A percentile compares a stretch with the other conserved stretches of the same genome.
These are phyloP conservation scores for Microcaecilia unicolor DNA, from an alignment of 2,797 vertebrate species.

Conservation along the genomic window DNA sequence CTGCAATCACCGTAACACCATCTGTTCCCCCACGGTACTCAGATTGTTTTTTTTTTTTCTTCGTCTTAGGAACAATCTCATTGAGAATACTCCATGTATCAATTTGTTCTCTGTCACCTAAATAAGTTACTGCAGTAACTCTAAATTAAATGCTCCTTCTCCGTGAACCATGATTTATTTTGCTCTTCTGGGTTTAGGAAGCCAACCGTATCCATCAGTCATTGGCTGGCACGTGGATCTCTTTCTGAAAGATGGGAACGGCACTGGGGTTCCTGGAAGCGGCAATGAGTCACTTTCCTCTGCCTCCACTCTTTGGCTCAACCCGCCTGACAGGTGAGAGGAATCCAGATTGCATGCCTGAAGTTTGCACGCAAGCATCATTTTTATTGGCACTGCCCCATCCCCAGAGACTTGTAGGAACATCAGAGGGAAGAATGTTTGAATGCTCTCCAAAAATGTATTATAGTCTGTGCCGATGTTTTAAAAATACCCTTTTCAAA, in stretches of 20 bases:
- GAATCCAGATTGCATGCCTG: neutral
- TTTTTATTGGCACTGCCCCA: too few species aligned
- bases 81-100: too few species aligned
- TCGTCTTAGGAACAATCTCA: too few species aligned
- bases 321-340: conserved; percentile 4
- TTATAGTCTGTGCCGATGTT: neutral
- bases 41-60: too few species aligned
- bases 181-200: conserved; percentile 7
- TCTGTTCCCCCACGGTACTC: too few species aligned
- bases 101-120: conserved; percentile 1
- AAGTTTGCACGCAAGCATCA: neutral
- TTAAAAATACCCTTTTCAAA: conserved; percentile 8
- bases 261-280: conserved; percentile 10
- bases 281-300: neutral
- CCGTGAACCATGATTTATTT: neutral
- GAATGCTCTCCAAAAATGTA: conserved; percentile 5
- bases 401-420: conserved; percentile 1
- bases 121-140: neutral
- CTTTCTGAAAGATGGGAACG: neutral
- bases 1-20: too few species aligned
- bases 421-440: conserved; percentile 3
- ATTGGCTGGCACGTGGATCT: conserved; percentile 6
- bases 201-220: conserved; percentile 15
- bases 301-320: conserved; percentile 6
- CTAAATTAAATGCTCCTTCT: neutral